Conservation (phyloP, 2,888 invertebrate genomes). For the Caenorhabditis sp. region DNA sequence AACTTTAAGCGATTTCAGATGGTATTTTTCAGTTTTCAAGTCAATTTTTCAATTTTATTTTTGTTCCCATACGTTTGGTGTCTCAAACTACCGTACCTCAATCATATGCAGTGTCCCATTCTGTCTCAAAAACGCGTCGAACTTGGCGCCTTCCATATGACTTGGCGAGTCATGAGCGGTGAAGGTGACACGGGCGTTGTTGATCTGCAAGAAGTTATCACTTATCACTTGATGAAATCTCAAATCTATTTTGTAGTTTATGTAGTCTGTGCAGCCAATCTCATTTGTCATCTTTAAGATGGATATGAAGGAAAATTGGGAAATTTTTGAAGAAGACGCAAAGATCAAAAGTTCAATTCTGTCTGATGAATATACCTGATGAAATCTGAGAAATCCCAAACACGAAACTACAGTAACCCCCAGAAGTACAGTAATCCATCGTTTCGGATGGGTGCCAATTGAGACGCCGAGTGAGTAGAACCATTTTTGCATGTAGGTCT, state of each 20-base stretch:
- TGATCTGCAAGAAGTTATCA: constrained; percentile 66
- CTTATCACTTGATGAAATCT: no score
- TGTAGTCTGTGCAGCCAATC: background rate
- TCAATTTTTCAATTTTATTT: constrained; percentile 16
- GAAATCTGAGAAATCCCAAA: constrained; percentile 73
- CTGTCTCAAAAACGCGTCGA: constrained; percentile 73
- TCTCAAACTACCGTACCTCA: constrained; percentile 55
- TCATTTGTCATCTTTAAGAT: no score
- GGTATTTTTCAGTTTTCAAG: background rate
- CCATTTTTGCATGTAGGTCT: constrained; percentile 62
- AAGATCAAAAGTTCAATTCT: background rate
- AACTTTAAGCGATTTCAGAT: background rate
- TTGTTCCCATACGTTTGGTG: no score
- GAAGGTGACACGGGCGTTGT: constrained; percentile 76
- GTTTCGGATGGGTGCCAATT: constrained; percentile 72
- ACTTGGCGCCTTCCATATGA: constrained; percentile 67
- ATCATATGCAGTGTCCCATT: constrained; percentile 76
- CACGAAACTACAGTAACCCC: constrained; percentile 66
- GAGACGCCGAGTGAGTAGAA: constrained; percentile 72
- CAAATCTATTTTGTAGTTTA: constrained; percentile 2
- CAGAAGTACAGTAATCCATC: constrained; percentile 63
- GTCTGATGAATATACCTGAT: constrained; percentile 67
- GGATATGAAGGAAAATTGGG: no score
- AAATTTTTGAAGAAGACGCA: constrained; percentile 6
- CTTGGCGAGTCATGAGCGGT: constrained; percentile 74